Percentiles rank a stretch among this genome's conserved stretches.
These are phyloP conservation scores for Alaudala cheleensis DNA, from an alignment of 2,113 vertebrate species.

Conservation along the genomic window DNA sequence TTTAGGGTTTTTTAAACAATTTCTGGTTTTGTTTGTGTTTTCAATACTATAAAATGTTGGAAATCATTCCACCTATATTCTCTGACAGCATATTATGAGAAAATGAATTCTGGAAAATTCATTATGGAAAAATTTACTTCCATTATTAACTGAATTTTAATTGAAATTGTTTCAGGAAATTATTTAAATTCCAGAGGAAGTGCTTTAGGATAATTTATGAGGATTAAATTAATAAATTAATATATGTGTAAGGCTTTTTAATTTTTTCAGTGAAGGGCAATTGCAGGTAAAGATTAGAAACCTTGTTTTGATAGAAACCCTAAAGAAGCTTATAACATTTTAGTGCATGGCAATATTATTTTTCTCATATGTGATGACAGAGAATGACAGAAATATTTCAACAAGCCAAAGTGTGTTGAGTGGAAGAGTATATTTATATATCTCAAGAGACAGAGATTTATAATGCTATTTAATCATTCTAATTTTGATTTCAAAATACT, in stretches of 20 bases:
- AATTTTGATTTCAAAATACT: not conserved
- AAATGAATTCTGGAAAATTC: not conserved
- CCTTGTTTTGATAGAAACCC: not conserved
- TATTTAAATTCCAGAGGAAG: not conserved
- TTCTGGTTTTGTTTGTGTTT: not conserved
- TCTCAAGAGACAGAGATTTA: not conserved
- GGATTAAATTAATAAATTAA: not conserved
- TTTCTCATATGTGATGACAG: not conserved
- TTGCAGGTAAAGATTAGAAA: not conserved
- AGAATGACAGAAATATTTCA: not conserved
- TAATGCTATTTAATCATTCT: not conserved
- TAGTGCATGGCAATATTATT: not conserved
- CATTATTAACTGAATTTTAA: not conserved
- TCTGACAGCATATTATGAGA: not conserved
- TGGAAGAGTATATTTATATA: not conserved
- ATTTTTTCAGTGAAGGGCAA: not conserved
- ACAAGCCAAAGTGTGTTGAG: not conserved
- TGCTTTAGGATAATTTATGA: not conserved
- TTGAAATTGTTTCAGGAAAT: not conserved
- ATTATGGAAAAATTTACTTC: not conserved
- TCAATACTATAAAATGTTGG: not conserved
- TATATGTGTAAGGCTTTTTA: not conserved
- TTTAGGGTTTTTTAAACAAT: accelerated
- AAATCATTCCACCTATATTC: not conserved
- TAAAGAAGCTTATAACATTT: not conserved